These are phyloP conservation scores for Spilosoma lubricipeda DNA, from an alignment of 2,888 invertebrate genomes.

Conservation along the genomic window DNA sequence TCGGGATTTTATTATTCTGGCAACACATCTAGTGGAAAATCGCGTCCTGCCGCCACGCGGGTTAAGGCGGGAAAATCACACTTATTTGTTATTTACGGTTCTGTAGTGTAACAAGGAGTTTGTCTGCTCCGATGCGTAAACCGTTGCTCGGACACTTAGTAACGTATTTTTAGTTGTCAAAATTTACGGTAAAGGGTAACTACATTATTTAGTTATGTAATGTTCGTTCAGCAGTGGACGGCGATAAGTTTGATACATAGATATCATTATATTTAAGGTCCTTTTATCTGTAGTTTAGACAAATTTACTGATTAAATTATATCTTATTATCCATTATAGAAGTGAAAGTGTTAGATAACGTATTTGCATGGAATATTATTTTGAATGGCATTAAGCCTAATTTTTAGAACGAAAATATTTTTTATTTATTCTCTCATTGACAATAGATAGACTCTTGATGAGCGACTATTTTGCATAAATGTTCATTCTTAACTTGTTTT, in stretches of 20 bases:
- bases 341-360: no score
- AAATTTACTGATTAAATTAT: background rate
- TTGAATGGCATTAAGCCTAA: no score
- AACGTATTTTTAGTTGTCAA: background rate
- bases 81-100: slow-evolving; percentile 63
- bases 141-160: slow-evolving; percentile 35
- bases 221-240: no score
- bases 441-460: background rate
- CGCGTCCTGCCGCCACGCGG: slow-evolving; percentile 64
- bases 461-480: background rate
- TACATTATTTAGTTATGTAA: background rate
- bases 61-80: slow-evolving; percentile 64
- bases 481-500: background rate
- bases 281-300: background rate
- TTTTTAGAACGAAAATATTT: no score
- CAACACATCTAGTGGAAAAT: slow-evolving; percentile 81
- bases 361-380: no score
- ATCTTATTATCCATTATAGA: background rate
- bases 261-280: background rate
- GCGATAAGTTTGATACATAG: no score
- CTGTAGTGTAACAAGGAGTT: slow-evolving; percentile 58
- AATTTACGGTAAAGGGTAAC: background rate
- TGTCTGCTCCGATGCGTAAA: slow-evolving; percentile 52
- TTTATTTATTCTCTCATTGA: no score
- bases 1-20: slow-evolving; percentile 76